Evolutionary conservation across 2,113 vertebrate genomes (phyloP), one percentile per base, ranked within the genome.

Genomic region (Prunella fulvescens): DNA sequence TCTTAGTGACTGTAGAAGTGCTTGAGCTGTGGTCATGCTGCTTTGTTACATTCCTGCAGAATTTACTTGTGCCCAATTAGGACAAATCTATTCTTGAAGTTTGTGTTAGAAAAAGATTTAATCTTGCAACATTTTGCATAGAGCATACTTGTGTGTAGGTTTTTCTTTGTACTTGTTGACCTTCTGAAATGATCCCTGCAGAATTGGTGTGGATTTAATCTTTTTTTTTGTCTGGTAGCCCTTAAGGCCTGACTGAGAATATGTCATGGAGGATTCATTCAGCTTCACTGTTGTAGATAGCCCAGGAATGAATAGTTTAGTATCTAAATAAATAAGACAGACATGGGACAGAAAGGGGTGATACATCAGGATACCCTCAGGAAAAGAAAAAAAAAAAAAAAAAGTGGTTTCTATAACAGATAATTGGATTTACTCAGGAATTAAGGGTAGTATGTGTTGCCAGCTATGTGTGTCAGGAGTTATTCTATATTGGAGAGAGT

Each of bases 41-140:
- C 14, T 80, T 48, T 69, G 17, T 48, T 40, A 33, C 6, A 3
- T 79, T 79, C 69, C n/a, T 53, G 19, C 12, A 73, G 39, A 77
- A 44, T 69, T 88, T 57, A 26, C 29, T 72, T 72, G 48, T 58
- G 14, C 37, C 10, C 0, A 0, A 16, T 45, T 39, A 74, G 6
- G 7, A 44, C 26, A 84, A 72, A 71, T 78, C 28, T 11, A 28
- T 58, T 78, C 33, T 84, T 81, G 25, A 67, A 57, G 9, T 77
- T 64, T 0, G 0, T 54, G 6, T 76, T 86, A 77, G 50, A 61
- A 78, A 70, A 87, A 23, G 33, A 29, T 10, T 1, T 44, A 44
- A 82, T 50, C 24, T 89, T 81, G 56, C 23, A 50, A 29, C 3
- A 18, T 35, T 45, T 48, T 58, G 15, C 23, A 54, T 14, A 54